Percentiles rank a stretch among this genome's conserved stretches.
Conservation (phyloP, 2,888 invertebrate genomes). For the Bombylius discolor region DNA sequence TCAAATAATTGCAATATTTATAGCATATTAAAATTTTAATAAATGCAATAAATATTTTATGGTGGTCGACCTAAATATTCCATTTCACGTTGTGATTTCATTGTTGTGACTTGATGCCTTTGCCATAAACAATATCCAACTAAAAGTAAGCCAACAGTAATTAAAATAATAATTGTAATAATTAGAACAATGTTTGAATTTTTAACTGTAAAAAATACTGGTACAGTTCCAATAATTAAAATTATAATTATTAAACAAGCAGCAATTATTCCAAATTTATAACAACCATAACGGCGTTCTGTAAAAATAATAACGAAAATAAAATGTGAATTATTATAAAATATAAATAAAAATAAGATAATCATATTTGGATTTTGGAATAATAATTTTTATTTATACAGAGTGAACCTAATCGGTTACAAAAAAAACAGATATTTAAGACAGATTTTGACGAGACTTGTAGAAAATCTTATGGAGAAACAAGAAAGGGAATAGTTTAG, state of each 20-base stretch:
- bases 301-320: conserved; percentile 4
- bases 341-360: no score
- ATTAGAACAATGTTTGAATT: conserved; percentile 11
- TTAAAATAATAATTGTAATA: conserved; percentile 11
- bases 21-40: no score
- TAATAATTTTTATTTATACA: no score
- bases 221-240: conserved; percentile 12
- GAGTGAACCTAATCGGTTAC: no score
- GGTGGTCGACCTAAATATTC: conserved; percentile 9
- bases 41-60: not conserved
- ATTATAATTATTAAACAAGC: conserved; percentile 12
- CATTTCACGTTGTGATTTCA: conserved; percentile 9
- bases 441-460: no score
- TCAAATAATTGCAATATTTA: no score
- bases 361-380: no score
- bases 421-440: no score
- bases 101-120: conserved; percentile 6
- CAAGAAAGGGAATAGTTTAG: no score
- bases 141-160: conserved; percentile 10
- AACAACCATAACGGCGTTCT: conserved; percentile 14
- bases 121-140: conserved; percentile 12
- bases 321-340: not conserved
- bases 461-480: no score
- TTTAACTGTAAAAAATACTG: conserved; percentile 9
- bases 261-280: conserved; percentile 12